A percentile compares a stretch with the other conserved stretches of the same genome.
These are phyloP conservation scores for Dicentrarchus labrax DNA, from an alignment of 2,113 vertebrate genomes.

Conservation along the genomic window DNA sequence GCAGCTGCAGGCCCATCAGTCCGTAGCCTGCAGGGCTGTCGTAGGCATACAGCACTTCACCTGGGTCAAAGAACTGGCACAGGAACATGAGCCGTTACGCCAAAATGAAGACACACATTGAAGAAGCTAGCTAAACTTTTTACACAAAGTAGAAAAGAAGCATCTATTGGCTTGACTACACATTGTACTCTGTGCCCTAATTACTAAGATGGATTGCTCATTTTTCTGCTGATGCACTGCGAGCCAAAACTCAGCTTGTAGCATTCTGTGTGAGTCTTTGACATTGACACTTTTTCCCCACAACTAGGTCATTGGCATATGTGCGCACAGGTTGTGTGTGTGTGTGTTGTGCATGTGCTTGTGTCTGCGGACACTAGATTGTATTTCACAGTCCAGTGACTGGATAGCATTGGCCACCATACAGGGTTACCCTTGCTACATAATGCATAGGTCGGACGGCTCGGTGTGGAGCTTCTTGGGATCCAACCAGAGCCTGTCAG, in stretches of 20 bases:
- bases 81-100: constrained; percentile 25
- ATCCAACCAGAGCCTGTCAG: constrained; percentile 34
- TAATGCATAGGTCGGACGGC: constrained; percentile 70
- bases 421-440: constrained; percentile 75
- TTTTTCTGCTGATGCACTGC: constrained; percentile 40
- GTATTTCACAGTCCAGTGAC: constrained; percentile 68
- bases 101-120: constrained; percentile 11
- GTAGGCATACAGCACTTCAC: constrained; percentile 92
- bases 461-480: constrained; percentile 14
- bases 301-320: constrained; percentile 50
- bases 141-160: constrained; percentile 10
- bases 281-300: constrained; percentile 60
- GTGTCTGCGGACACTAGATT: constrained; percentile 50
- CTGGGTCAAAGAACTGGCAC: constrained; percentile 92
- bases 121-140: background rate
- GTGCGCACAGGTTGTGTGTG: background rate
- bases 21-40: constrained; percentile 94
- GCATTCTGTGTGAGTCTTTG: constrained; percentile 44
- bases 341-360: constrained; percentile 27
- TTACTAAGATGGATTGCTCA: constrained; percentile 58
- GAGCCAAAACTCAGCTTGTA: constrained; percentile 45
- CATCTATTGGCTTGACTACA: constrained; percentile 3
- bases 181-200: constrained; percentile 32
- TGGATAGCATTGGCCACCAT: constrained; percentile 51
- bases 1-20: constrained; percentile 91